phyloP scores from a whole-genome alignment of 2,797 vertebrate genomes.

The Sebastiscus albofasciatus region DNA sequence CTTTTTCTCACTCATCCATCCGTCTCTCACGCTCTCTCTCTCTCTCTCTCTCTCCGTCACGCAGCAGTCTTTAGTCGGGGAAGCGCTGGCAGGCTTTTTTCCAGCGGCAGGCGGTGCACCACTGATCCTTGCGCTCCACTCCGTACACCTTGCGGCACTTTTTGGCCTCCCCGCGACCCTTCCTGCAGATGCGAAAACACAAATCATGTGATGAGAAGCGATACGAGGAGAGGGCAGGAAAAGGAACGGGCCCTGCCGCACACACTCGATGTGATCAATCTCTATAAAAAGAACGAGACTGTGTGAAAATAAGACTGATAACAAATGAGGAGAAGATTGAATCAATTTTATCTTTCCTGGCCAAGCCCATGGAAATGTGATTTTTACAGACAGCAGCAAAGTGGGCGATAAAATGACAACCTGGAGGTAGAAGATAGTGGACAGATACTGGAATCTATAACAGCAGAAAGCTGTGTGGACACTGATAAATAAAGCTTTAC shows the following conservation, averaged over 20 bases:
- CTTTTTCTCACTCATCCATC: conserved; percentile 42
- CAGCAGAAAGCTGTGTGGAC: background rate
- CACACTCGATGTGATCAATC: background rate
- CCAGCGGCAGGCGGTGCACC: conserved; percentile 94
- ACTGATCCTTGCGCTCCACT: conserved; percentile 91
- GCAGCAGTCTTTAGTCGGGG: conserved; percentile 80
- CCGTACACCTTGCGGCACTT: conserved; percentile 94
- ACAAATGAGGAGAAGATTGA: conserved; percentile 7
- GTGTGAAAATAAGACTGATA: background rate
- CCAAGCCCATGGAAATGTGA: background rate
- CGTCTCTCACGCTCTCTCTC: conserved; percentile 47
- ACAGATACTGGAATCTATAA: background rate
- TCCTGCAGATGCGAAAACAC: conserved; percentile 75
- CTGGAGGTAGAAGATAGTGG: background rate
- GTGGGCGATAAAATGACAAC: background rate
- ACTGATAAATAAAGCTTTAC: background rate
- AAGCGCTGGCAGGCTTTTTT: conserved; percentile 96
- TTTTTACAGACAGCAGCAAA: background rate
- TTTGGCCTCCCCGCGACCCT: conserved; percentile 90
- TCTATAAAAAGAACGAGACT: background rate
- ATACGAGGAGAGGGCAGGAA: background rate
- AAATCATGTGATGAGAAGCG: background rate
- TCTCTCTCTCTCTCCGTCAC: conserved; percentile 33
- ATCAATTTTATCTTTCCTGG: conserved; percentile 7
- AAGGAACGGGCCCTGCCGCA: background rate